Percentiles rank a stretch among this genome's conserved stretches.
phyloP scores from a whole-genome alignment of 2,113 vertebrate species.

The Dolichallabes microphthalmus region DNA sequence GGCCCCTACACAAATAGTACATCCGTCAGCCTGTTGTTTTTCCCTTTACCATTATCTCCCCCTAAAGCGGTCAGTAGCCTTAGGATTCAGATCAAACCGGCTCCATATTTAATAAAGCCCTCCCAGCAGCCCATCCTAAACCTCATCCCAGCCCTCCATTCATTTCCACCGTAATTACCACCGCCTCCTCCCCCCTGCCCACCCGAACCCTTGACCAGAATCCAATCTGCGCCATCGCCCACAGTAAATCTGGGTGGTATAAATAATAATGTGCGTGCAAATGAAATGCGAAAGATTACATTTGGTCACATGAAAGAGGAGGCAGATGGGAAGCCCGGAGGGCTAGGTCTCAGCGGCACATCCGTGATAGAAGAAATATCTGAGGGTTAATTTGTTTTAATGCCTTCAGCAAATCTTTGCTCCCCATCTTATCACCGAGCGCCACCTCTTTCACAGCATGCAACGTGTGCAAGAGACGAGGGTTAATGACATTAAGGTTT shows the following conservation, averaged over 20 bases:
- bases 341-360: slow-evolving; percentile 29
- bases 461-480: background rate
- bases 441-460: slow-evolving; percentile 53
- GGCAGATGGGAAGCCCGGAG: slow-evolving; percentile 37
- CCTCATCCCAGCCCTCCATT: slow-evolving; percentile 57
- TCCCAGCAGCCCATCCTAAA: slow-evolving; percentile 47
- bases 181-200: slow-evolving; percentile 46
- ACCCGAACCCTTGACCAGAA: slow-evolving; percentile 56
- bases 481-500: slow-evolving; percentile 49
- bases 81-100: slow-evolving; percentile 56
- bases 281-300: slow-evolving; percentile 66
- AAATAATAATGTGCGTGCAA: slow-evolving; percentile 66
- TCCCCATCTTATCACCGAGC: slow-evolving; percentile 58
- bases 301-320: slow-evolving; percentile 58
- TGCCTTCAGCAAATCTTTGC: slow-evolving; percentile 60
- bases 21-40: slow-evolving; percentile 58
- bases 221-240: slow-evolving; percentile 60
- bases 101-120: slow-evolving; percentile 66
- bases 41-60: slow-evolving; percentile 54
- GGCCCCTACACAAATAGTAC: slow-evolving; percentile 57
- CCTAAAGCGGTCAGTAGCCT: slow-evolving; percentile 57
- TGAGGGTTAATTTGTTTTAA: slow-evolving; percentile 70
- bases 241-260: slow-evolving; percentile 59
- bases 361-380: slow-evolving; percentile 57
- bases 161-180: slow-evolving; percentile 63